phyloP scores from a whole-genome alignment of 35 echinoderm and acorn worm genomes.

The Diadema setosum region DNA sequence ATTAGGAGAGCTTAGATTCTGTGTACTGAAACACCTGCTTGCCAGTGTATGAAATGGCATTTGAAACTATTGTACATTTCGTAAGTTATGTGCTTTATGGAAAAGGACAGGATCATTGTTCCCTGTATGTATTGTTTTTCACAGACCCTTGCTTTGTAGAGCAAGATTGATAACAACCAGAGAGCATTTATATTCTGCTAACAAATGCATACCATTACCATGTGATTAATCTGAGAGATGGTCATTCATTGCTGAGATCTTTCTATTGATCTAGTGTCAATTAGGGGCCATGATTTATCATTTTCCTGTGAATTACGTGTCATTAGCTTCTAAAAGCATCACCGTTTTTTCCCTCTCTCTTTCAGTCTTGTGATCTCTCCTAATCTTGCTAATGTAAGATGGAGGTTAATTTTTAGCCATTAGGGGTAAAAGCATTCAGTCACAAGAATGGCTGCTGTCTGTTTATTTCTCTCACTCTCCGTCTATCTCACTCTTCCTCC shows the following conservation, averaged over 20 bases:
- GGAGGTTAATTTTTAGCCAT: slow-evolving; percentile 14
- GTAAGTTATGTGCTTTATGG: no score
- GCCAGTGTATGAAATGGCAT: no score
- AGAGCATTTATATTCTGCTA: no score
- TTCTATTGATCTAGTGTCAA: background rate
- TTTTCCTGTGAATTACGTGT: background rate
- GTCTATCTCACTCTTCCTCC: background rate
- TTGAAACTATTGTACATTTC: no score
- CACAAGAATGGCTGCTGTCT: background rate
- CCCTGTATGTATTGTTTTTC: no score
- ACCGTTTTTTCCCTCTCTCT: background rate
- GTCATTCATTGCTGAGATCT: background rate
- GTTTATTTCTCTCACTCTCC: background rate
- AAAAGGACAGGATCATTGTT: no score
- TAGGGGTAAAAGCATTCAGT: background rate
- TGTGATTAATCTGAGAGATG: background rate
- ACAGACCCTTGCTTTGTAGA: no score
- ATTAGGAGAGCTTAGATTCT: no score
- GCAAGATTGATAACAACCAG: no score
- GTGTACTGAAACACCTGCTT: no score
- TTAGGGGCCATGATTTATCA: background rate
- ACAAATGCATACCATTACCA: background rate
- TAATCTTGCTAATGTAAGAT: background rate
- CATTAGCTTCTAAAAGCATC: slow-evolving; percentile 2
- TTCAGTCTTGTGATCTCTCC: background rate